phyloP scores from a whole-genome alignment of 1,140 invertebrate species.

The Caerostris extrusa region DNA sequence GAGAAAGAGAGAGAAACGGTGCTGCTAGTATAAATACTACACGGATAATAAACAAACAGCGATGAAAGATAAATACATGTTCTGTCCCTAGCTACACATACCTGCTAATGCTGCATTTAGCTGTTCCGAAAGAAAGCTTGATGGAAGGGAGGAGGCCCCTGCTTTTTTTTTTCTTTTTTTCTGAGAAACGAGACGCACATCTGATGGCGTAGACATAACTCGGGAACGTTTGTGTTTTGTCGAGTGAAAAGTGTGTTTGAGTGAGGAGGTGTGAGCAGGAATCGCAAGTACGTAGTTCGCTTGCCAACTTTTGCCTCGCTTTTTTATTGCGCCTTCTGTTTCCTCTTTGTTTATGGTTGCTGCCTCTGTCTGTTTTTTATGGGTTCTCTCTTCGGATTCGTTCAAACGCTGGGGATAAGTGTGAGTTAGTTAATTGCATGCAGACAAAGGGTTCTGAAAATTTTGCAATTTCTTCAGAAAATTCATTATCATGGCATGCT shows the following conservation, averaged over 20 bases:
- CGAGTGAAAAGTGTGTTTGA: constrained; percentile 32
- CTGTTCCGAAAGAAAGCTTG: background rate
- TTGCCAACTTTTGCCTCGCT: constrained; percentile 9
- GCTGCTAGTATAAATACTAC: background rate
- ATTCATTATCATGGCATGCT: too few relatives aligned
- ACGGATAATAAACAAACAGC: background rate
- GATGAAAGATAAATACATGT: background rate
- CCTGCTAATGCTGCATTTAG: constrained; percentile 25
- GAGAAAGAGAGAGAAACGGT: background rate
- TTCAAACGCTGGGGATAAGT: too few relatives aligned
- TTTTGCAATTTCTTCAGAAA: too few relatives aligned
- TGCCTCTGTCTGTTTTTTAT: too few relatives aligned
- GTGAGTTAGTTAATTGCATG: too few relatives aligned
- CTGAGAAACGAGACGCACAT: background rate
- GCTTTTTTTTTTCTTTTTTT: constrained; percentile 4
- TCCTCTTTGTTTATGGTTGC: background rate
- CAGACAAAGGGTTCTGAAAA: too few relatives aligned
- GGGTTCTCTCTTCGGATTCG: too few relatives aligned
- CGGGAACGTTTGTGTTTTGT: constrained; percentile 38
- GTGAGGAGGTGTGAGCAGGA: constrained; percentile 48
- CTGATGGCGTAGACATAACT: constrained; percentile 11
- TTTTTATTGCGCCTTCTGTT: constrained; percentile 8
- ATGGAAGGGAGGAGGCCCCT: background rate
- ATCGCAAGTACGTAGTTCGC: background rate
- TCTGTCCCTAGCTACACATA: background rate